Conservation (phyloP, 2,888 invertebrate species). For the Nematopogon swammerdamellus region DNA sequence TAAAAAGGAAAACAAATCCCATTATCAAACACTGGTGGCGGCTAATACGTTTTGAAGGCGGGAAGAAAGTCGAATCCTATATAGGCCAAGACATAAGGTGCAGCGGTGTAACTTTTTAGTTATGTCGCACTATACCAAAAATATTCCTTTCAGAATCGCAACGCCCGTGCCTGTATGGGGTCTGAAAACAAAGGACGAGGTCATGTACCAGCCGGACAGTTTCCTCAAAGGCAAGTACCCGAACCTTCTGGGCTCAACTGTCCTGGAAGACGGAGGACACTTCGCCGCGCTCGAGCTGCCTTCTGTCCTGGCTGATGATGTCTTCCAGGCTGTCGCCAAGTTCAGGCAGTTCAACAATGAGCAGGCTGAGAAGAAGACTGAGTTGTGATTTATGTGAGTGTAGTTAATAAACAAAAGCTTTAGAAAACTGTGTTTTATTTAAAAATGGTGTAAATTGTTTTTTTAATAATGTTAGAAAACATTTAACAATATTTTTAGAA, state of each 20-base stretch:
- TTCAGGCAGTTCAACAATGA: conserved; percentile 24
- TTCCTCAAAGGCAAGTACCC: conserved; percentile 57
- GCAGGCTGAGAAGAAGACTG: background rate
- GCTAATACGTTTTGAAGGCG: too few species aligned
- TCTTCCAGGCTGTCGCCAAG: conserved; percentile 58
- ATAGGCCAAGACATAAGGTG: too few species aligned
- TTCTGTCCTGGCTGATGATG: conserved; percentile 63
- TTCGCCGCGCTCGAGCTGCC: conserved; percentile 84
- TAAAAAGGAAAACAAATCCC: too few species aligned
- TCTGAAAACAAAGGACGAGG: conserved; percentile 70
- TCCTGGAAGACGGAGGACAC: conserved; percentile 73
- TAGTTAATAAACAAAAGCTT: too few species aligned
- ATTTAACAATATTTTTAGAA: too few species aligned
- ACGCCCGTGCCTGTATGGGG: conserved; percentile 70
- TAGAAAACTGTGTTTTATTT: too few species aligned
- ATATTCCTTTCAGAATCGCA: conserved; percentile 51
- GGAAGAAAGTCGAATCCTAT: too few species aligned
- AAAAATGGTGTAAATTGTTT: too few species aligned
- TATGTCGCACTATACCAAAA: background rate
- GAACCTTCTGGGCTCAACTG: conserved; percentile 66
- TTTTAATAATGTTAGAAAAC: too few species aligned
- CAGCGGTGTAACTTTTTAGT: too few species aligned
- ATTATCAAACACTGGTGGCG: too few species aligned
- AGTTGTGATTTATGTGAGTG: too few species aligned
- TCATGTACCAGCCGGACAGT: conserved; percentile 56